These are phyloP conservation scores for Apodemia zela DNA, from an alignment of 2,888 invertebrate genomes.

Conservation along the genomic window DNA sequence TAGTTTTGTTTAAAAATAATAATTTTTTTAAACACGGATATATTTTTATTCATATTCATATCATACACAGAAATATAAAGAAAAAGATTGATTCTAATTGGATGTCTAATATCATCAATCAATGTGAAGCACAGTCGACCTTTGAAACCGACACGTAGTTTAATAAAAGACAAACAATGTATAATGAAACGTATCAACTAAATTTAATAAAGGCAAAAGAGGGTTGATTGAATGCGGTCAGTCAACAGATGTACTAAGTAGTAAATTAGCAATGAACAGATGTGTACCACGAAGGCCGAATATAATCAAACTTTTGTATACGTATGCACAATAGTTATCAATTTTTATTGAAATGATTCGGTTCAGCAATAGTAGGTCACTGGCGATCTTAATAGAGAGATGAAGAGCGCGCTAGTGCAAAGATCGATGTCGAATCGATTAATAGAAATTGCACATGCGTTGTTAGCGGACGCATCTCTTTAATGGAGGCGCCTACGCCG, in stretches of 20 bases:
- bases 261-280: constrained; percentile 37
- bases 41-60: no score
- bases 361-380: constrained; percentile 50
- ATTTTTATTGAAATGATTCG: constrained; percentile 38
- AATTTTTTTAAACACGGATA: no score
- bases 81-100: background rate
- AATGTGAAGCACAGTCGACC: background rate
- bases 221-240: constrained; percentile 36
- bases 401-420: constrained; percentile 69
- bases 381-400: constrained; percentile 59
- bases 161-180: constrained; percentile 9
- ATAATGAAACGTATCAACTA: constrained; percentile 17
- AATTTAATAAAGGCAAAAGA: constrained; percentile 32
- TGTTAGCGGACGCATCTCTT: constrained; percentile 49
- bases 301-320: constrained; percentile 35
- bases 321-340: constrained; percentile 30
- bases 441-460: constrained; percentile 67
- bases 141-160: constrained; percentile 5
- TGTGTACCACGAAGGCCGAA: constrained; percentile 35
- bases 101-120: background rate
- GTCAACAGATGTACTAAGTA: constrained; percentile 33
- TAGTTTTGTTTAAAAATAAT: no score
- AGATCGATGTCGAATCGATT: constrained; percentile 78
- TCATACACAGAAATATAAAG: background rate
- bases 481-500: constrained; percentile 74